phyloP scores from a whole-genome alignment of 2,113 vertebrate species.

The Siphamia tubifer region DNA sequence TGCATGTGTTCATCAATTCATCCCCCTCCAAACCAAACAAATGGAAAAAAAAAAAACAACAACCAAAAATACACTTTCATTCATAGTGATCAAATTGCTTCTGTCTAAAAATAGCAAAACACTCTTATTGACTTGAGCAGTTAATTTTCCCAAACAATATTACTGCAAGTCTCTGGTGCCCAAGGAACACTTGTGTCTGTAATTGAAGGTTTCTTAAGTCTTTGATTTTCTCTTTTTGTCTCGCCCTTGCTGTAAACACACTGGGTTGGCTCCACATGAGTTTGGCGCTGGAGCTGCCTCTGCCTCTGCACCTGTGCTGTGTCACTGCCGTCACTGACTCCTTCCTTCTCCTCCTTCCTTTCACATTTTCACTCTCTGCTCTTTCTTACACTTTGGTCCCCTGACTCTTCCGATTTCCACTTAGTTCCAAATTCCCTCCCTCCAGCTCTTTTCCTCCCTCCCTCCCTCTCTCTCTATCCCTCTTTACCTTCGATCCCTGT shows the following conservation, averaged over 20 bases:
- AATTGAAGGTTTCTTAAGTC: constrained; percentile 40
- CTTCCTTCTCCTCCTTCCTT: constrained; percentile 3
- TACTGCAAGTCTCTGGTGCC: constrained; percentile 40
- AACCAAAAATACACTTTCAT: no score
- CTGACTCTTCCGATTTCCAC: neutral
- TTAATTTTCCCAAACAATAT: constrained; percentile 45
- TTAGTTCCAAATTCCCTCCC: neutral
- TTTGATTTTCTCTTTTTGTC: constrained; percentile 26
- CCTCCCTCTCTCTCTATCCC: neutral
- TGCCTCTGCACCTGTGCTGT: neutral
- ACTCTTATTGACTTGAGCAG: constrained; percentile 22
- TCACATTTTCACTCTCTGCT: neutral
- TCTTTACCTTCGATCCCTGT: neutral
- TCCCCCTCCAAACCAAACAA: no score
- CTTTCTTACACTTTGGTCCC: neutral
- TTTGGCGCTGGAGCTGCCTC: constrained; percentile 13
- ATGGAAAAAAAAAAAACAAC: constrained; percentile 27
- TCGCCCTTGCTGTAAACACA: constrained; percentile 14
- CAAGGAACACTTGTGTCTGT: constrained; percentile 17
- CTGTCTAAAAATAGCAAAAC: constrained; percentile 29
- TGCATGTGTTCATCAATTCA: constrained; percentile 22
- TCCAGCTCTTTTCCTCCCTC: no score
- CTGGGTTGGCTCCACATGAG: neutral
- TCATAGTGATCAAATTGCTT: constrained; percentile 24
- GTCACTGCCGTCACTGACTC: neutral